Evolutionary conservation across 2,888 invertebrate species (phyloP).

Genomic region (Drosophila fungiperda): DNA sequence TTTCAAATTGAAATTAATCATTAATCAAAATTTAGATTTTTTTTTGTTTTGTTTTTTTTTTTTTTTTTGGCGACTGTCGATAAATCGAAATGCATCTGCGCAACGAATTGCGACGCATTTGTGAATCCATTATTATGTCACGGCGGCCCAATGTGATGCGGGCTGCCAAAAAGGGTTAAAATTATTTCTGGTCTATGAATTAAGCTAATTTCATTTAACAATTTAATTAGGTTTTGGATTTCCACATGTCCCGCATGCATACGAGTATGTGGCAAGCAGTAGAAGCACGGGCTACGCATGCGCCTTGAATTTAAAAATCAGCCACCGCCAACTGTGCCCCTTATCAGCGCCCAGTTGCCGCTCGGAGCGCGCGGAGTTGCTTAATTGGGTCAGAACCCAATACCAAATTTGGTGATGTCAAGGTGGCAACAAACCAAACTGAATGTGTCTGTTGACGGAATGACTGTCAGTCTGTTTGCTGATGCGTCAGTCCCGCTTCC

Average conservation of each 20-base stretch:
- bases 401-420: constrained; percentile 25
- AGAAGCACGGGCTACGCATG: constrained; percentile 64
- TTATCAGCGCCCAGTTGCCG: constrained; percentile 26
- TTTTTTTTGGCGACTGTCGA: constrained; percentile 30
- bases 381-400: constrained; percentile 47
- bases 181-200: constrained; percentile 33
- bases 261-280: constrained; percentile 20
- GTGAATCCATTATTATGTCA: constrained; percentile 46
- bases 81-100: constrained; percentile 55
- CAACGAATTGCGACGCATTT: constrained; percentile 39
- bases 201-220: constrained; percentile 76
- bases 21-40: constrained; percentile 44
- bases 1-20: constrained; percentile 13
- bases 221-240: constrained; percentile 73
- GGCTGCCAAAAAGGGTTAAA: constrained; percentile 61
- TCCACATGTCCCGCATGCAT: constrained; percentile 74
- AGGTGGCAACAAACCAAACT: constrained; percentile 34
- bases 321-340: constrained; percentile 3
- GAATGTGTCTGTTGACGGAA: constrained; percentile 3
- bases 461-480: constrained; percentile 23
- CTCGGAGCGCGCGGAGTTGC: not conserved
- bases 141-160: constrained; percentile 43
- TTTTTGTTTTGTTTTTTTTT: not conserved
- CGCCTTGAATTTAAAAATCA: constrained; percentile 45
- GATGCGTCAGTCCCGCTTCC: constrained; percentile 48